A percentile compares a stretch with the other conserved stretches of the same genome.
Conservation (phyloP, 2,113 vertebrate genomes). For the Psephotus haematonotus region DNA sequence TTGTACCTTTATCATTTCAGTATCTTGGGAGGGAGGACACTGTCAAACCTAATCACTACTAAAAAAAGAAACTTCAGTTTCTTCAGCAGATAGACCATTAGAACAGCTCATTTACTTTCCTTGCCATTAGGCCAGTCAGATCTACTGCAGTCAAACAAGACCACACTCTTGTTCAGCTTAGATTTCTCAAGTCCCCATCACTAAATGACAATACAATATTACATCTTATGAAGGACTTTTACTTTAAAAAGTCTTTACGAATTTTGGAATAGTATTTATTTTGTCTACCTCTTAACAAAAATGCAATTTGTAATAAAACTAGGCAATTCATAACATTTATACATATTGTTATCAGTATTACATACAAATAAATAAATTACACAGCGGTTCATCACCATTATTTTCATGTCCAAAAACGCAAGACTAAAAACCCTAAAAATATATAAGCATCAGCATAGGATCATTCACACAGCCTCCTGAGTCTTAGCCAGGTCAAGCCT, state of each 20-base stretch:
- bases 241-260: accelerated
- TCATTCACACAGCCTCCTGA: background rate
- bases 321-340: background rate
- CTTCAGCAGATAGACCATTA: background rate
- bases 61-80: background rate
- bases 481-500: background rate
- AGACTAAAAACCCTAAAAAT: background rate
- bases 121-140: background rate
- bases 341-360: background rate
- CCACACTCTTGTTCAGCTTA: background rate
- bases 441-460: accelerated
- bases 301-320: background rate
- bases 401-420: background rate
- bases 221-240: background rate
- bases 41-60: background rate
- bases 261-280: background rate
- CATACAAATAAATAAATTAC: background rate
- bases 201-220: background rate
- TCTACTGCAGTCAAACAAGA: background rate
- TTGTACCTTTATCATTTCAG: background rate
- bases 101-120: background rate
- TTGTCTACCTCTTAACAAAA: background rate
- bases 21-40: background rate
- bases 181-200: background rate
- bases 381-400: background rate